A percentile compares a stretch with the other conserved stretches of the same genome.
These are phyloP conservation scores for Apamea sordens DNA, from an alignment of 2,888 invertebrate genomes.

Conservation along the genomic window DNA sequence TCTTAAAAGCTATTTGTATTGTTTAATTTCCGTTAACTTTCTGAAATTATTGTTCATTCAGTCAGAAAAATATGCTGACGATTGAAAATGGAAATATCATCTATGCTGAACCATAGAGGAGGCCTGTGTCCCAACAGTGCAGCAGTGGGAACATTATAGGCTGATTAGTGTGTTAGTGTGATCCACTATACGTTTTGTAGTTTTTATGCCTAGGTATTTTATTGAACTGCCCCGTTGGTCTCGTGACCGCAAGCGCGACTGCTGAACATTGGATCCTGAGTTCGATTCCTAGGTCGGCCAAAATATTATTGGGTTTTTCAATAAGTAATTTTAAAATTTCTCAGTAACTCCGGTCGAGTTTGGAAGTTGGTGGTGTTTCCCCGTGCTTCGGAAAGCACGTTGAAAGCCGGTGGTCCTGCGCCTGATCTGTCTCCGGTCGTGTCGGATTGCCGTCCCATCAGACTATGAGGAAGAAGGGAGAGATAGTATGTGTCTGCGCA, in stretches of 20 bases:
- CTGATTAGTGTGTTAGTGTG: background rate
- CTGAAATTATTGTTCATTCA: conserved; percentile 20
- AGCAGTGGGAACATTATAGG: too few species aligned
- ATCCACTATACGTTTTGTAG: background rate
- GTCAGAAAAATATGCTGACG: background rate
- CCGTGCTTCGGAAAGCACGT: background rate
- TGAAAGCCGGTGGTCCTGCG: background rate
- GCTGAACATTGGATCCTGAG: background rate
- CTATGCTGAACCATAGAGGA: too few species aligned
- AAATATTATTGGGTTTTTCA: background rate
- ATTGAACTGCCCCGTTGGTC: background rate
- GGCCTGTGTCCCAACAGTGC: too few species aligned
- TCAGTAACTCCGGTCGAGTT: background rate
- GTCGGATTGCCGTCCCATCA: background rate
- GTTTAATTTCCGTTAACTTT: conserved; percentile 38
- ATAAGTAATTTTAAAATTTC: background rate
- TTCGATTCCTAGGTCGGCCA: background rate
- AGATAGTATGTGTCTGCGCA: background rate
- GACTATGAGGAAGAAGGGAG: background rate
- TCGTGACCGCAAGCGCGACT: too few species aligned
- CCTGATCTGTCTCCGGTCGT: background rate
- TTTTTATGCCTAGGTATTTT: background rate
- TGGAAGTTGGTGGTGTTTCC: background rate
- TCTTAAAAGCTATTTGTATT: conserved; percentile 33
- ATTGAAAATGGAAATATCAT: too few species aligned